These are phyloP conservation scores for Chloroceryle amazona DNA, from an alignment of 2,797 vertebrate genomes.

Conservation along the genomic window DNA sequence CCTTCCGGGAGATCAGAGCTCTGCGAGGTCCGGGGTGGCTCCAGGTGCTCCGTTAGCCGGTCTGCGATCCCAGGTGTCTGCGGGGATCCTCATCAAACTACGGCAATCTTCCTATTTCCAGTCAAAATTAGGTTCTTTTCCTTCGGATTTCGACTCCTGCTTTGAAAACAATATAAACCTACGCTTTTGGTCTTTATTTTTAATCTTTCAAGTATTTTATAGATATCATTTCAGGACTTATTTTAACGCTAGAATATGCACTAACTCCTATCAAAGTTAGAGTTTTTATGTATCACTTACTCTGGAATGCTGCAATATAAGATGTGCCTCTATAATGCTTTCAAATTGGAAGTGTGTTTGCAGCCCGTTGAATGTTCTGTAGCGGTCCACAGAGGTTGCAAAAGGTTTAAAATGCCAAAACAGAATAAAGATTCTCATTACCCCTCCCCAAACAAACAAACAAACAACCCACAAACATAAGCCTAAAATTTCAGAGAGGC, in stretches of 20 bases:
- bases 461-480: background rate
- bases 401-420: background rate
- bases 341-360: background rate
- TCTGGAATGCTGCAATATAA: background rate
- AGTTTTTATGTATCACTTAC: background rate
- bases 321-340: background rate
- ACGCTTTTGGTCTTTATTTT: background rate
- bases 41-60: background rate
- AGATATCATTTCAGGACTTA: background rate
- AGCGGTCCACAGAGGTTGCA: background rate
- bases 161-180: constrained; percentile 7
- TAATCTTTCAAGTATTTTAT: background rate
- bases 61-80: background rate
- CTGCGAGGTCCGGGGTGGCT: background rate
- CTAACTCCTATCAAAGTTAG: background rate
- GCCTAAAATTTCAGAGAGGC: background rate
- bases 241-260: background rate
- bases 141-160: background rate
- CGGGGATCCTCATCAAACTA: background rate
- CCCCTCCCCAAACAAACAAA: too few species aligned
- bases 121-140: background rate
- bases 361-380: background rate
- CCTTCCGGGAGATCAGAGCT: background rate
- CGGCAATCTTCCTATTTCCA: background rate
- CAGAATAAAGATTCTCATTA: background rate